Percentiles rank a stretch among this genome's conserved stretches.
phyloP scores from a whole-genome alignment of 2,113 vertebrate species.

The Phylloscopus trochilus region DNA sequence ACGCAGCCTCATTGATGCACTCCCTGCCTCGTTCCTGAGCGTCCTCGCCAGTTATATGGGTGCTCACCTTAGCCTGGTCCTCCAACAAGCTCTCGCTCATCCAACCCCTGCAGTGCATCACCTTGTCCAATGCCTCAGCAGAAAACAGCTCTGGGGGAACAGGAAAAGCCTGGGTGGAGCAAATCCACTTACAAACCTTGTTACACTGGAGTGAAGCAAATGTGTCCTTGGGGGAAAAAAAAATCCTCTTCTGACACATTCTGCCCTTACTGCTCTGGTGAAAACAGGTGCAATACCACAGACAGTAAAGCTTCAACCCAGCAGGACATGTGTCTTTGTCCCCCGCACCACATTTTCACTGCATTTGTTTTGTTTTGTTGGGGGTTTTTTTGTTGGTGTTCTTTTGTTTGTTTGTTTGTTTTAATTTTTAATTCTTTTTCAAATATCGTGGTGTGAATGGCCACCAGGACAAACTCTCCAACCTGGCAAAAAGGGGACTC shows the following conservation, averaged over 20 bases:
- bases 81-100: no score
- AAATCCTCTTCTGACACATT: rapidly evolving
- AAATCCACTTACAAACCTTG: neutral
- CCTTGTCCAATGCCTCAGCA: neutral
- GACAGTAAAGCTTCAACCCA: neutral
- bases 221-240: neutral
- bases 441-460: rapidly evolving
- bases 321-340: no score
- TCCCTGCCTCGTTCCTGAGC: no score
- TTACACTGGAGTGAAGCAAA: rapidly evolving
- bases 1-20: no score
- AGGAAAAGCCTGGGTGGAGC: rapidly evolving
- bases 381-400: no score
- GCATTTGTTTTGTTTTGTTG: rapidly evolving
- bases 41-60: no score
- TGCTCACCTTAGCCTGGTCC: neutral
- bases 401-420: no score
- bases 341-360: rapidly evolving
- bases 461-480: neutral
- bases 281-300: neutral
- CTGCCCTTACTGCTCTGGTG: rapidly evolving
- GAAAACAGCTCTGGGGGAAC: neutral
- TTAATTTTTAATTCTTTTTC: neutral
- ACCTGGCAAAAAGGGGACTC: neutral
- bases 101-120: no score